These are phyloP conservation scores for Pungitius pungitius DNA, from an alignment of 2,113 vertebrate genomes.

Conservation along the genomic window DNA sequence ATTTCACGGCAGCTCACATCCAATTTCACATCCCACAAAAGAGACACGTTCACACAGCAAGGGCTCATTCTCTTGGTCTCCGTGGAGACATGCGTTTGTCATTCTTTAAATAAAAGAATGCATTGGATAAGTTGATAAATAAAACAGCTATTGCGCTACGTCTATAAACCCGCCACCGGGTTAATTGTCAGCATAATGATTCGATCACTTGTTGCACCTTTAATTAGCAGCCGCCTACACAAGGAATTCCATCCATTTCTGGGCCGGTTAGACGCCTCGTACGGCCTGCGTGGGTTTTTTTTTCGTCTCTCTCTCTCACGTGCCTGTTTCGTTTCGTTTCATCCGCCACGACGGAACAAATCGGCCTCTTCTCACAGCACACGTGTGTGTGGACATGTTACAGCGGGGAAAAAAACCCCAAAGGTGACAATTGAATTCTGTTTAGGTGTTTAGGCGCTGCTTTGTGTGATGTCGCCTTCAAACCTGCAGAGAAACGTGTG, in stretches of 20 bases:
- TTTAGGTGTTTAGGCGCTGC: neutral
- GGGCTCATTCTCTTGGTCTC: neutral
- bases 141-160: neutral
- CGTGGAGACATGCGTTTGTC: neutral
- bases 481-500: neutral
- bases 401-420: neutral
- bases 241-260: neutral
- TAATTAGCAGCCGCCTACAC: constrained; percentile 7
- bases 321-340: neutral
- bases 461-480: neutral
- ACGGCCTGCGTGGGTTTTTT: neutral
- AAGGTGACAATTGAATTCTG: neutral
- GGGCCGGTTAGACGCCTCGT: constrained; percentile 18
- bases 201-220: constrained; percentile 1
- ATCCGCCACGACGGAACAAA: neutral
- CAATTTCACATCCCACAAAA: neutral
- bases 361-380: neutral
- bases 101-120: neutral
- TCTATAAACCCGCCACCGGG: neutral
- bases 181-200: constrained; percentile 8
- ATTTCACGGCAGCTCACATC: neutral
- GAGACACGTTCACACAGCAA: neutral
- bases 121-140: neutral
- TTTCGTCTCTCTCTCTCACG: neutral
- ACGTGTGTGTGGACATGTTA: neutral